Evolutionary conservation across 2,797 vertebrate genomes (phyloP), one percentile per base, ranked within the genome.

Genomic region (Hemitrygon akajei): DNA sequence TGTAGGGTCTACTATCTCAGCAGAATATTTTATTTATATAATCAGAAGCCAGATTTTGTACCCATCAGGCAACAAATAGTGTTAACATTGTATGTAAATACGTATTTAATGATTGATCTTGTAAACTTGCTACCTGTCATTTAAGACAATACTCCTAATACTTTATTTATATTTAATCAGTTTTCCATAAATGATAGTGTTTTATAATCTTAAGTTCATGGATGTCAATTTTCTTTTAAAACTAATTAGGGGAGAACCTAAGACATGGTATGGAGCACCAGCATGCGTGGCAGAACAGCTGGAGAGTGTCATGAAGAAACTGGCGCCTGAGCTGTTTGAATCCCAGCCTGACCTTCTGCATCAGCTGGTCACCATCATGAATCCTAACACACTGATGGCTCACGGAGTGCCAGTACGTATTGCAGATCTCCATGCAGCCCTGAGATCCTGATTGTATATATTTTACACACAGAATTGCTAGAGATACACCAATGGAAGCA

Each of bases 281-380:
- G 98, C 98, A 93, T 99, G 98, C 82, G 98, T 98, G 89, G 99
- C 99, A 0, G 98, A 99, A 95, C 98, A 98, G 95, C 97, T 99
- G 9, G 99, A 99, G 95, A 96, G 96, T 0, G 99, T 99, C 94
- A 99, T 99, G 99, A 99, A 97, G 97, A 99, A 97, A 95, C 95
- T 99, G 95, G 98, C 98, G 94, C 98, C 99, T 30, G 99, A 99
- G 96, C 97, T 99, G 93, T 99, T 99, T 95, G 97, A 98, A 95
- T 98, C 98, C 60, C 99, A 99, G 96, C 98, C 98, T 77, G 99
- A 99, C 95, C 98, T 99, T 94, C 98, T 99, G 94, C 99, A 99
- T 96, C 99, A 99, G 96, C 97, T 99, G 94, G 99, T 99, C 96
- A 99, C 99, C 95, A 99, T 99, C 96, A 99, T 99, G 99, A 99